A percentile compares a stretch with the other conserved stretches of the same genome.
These are phyloP conservation scores for Smithornis capensis DNA, from an alignment of 2,113 vertebrate genomes.

Conservation along the genomic window DNA sequence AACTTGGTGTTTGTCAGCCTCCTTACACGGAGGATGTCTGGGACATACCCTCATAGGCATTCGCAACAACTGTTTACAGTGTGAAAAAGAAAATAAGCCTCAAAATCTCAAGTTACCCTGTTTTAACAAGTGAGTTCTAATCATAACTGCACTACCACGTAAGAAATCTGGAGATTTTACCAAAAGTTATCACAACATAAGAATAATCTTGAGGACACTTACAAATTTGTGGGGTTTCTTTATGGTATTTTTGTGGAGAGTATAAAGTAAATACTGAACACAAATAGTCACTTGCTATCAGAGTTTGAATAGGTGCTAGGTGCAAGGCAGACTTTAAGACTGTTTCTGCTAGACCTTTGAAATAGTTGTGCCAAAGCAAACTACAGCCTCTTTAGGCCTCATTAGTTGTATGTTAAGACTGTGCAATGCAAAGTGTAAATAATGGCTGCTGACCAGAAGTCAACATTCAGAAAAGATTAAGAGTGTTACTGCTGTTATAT, in stretches of 20 bases:
- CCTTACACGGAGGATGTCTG: not conserved
- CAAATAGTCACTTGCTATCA: conserved; percentile 50
- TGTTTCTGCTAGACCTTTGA: conserved; percentile 7
- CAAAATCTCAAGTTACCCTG: not conserved
- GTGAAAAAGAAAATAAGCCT: not conserved
- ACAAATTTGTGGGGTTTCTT: not conserved
- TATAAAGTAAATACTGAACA: conserved; percentile 61
- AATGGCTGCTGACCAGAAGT: not conserved
- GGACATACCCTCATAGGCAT: not conserved
- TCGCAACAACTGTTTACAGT: not conserved
- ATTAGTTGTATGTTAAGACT: not conserved
- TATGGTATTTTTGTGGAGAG: conserved; percentile 38
- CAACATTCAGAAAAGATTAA: conserved; percentile 3
- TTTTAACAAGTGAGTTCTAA: not conserved
- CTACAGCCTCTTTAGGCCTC: not conserved
- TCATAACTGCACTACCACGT: not conserved
- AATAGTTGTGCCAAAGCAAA: conserved; percentile 43
- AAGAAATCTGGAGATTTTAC: not conserved
- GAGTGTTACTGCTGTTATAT: not conserved
- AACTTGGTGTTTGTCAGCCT: not conserved
- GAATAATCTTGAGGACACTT: not conserved
- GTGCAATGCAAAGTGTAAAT: conserved; percentile 24
- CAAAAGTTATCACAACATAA: not conserved
- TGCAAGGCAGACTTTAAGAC: conserved; percentile 3
- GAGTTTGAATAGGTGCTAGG: conserved; percentile 76